Evolutionary conservation across 2,888 invertebrate species (phyloP).

Genomic region (Pinctada fucata): DNA sequence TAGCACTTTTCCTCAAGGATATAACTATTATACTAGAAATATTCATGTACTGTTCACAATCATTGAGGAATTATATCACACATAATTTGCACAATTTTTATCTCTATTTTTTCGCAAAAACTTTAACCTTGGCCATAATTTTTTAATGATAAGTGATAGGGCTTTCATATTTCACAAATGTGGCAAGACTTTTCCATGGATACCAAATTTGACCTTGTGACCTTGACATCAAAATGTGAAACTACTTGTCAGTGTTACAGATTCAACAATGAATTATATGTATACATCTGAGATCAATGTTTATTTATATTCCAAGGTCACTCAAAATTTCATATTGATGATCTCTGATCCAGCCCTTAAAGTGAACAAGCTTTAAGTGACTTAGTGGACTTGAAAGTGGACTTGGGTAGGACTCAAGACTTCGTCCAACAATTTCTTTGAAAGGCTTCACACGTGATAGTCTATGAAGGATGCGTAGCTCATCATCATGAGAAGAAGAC

Average conservation of each 20-base stretch:
- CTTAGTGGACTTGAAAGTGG: constrained; percentile 18
- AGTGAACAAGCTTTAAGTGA: constrained; percentile 3
- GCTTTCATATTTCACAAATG: too few species aligned
- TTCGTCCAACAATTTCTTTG: constrained; percentile 12
- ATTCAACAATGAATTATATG: not conserved
- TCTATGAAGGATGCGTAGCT: not conserved
- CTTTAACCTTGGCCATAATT: too few species aligned
- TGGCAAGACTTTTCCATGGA: too few species aligned
- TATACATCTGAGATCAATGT: not conserved
- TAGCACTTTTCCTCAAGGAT: too few species aligned
- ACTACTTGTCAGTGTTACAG: not conserved
- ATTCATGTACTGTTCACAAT: too few species aligned
- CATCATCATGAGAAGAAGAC: not conserved
- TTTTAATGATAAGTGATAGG: too few species aligned
- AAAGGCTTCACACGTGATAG: constrained; percentile 9
- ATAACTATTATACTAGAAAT: too few species aligned
- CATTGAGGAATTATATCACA: too few species aligned
- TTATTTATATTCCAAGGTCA: constrained; percentile 18
- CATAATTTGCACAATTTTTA: too few species aligned
- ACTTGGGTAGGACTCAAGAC: constrained; percentile 1
- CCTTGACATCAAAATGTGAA: not conserved
- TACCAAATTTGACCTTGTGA: too few species aligned
- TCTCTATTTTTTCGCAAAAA: too few species aligned
- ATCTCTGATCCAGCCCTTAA: constrained; percentile 10
- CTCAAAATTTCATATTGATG: constrained; percentile 14